These are phyloP conservation scores for Muntiacus muntjak DNA, from an alignment of 2,113 vertebrate species.

Conservation along the genomic window DNA sequence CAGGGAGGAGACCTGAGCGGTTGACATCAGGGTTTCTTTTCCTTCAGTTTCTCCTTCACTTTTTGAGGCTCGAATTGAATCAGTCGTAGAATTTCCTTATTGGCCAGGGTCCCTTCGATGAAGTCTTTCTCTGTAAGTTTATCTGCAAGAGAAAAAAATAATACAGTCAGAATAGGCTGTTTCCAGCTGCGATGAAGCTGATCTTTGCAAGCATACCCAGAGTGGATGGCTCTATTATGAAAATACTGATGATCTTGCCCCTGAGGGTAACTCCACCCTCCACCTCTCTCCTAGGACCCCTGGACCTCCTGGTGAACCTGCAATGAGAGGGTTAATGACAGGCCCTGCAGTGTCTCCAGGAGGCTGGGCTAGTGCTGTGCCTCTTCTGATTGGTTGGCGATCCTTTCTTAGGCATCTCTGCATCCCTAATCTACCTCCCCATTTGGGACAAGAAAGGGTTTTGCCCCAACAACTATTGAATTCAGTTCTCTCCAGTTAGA, in stretches of 20 bases:
- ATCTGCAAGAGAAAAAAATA: conserved; percentile 75
- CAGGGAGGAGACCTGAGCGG: background rate
- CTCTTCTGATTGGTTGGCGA: background rate
- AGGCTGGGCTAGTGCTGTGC: background rate
- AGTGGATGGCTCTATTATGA: accelerated
- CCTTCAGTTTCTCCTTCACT: conserved; percentile 88
- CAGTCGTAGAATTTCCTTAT: conserved; percentile 90
- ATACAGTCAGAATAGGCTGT: background rate
- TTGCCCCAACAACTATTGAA: background rate
- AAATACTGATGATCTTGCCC: background rate
- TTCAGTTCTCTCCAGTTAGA: background rate
- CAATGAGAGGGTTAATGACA: background rate
- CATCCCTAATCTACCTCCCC: background rate
- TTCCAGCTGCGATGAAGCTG: background rate
- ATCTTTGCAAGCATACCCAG: background rate
- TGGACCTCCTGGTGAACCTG: background rate
- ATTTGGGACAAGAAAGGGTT: background rate
- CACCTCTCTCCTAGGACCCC: background rate
- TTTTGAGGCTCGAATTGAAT: conserved; percentile 92
- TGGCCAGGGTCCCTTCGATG: conserved; percentile 89
- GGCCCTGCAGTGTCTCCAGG: accelerated
- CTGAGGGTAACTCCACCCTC: background rate
- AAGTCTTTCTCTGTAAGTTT: conserved; percentile 91
- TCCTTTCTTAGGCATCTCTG: background rate
- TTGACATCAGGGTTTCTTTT: conserved; percentile 82